phyloP scores from a whole-genome alignment of 2,888 invertebrate species.

The Oegoconia quadripuncta region DNA sequence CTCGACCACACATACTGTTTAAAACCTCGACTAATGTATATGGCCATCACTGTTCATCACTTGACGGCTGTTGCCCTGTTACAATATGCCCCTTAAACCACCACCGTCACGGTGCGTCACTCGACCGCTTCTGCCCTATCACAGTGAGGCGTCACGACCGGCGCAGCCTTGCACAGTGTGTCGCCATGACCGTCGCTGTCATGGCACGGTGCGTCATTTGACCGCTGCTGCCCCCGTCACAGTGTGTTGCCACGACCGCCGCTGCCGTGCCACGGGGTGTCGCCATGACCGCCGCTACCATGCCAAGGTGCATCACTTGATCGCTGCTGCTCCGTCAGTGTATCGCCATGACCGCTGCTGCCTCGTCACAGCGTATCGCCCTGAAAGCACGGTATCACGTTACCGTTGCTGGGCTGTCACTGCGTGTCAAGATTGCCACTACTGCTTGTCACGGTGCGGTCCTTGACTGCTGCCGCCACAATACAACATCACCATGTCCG shows the following conservation, averaged over 20 bases:
- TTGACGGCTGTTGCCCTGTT: no score
- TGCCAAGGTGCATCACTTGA: conserved; percentile 1
- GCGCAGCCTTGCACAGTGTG: background rate
- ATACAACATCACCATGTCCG: background rate
- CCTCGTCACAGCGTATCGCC: conserved; percentile 1
- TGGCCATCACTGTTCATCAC: no score
- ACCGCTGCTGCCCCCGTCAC: background rate
- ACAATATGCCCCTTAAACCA: no score
- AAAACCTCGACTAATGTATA: no score
- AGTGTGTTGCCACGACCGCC: background rate
- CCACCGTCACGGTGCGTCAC: no score
- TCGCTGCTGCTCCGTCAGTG: conserved; percentile 12
- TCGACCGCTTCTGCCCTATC: no score
- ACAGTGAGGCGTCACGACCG: no score
- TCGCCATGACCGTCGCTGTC: background rate
- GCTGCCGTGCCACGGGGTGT: background rate
- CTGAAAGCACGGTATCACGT: no score
- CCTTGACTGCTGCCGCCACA: conserved; percentile 9
- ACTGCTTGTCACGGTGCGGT: background rate
- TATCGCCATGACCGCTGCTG: conserved; percentile 1
- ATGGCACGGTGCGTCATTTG: background rate
- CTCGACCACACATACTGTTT: no score
- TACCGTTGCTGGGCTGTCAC: conserved; percentile 2
- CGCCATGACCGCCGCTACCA: conserved; percentile 1
- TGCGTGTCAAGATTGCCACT: background rate